Conservation (phyloP, 2,797 vertebrate genomes). For the Acestrorhynchus altus region DNA sequence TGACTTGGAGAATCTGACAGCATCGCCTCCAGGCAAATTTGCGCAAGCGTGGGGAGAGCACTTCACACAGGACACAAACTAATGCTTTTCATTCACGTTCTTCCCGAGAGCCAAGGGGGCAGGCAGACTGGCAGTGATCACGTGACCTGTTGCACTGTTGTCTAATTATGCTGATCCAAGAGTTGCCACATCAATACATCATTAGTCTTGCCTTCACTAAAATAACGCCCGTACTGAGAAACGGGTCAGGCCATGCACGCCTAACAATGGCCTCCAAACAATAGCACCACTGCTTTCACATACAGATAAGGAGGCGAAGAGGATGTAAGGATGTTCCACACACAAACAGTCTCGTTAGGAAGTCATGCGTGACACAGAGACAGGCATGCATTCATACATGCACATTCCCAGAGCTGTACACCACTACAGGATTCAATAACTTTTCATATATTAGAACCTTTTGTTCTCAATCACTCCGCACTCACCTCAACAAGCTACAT, state of each 20-base stretch:
- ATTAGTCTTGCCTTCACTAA: conserved; percentile 44
- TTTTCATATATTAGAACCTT: conserved; percentile 19
- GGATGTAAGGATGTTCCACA: conserved; percentile 40
- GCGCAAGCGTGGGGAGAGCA: background rate
- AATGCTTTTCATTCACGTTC: conserved; percentile 28
- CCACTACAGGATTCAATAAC: conserved; percentile 22
- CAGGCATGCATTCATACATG: conserved; percentile 40
- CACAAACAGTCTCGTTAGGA: conserved; percentile 43
- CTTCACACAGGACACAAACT: conserved; percentile 2
- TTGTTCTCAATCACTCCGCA: conserved; percentile 11
- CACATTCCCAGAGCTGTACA: conserved; percentile 6
- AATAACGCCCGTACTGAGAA: conserved; percentile 51
- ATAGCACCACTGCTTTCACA: conserved; percentile 3
- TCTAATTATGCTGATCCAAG: conserved; percentile 42
- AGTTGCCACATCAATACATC: conserved; percentile 41
- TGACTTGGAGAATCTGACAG: background rate
- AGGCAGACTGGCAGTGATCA: conserved; percentile 1
- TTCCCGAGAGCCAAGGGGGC: background rate
- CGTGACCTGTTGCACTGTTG: conserved; percentile 30
- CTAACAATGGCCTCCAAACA: conserved; percentile 53
- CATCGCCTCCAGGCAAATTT: background rate
- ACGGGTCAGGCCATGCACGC: conserved; percentile 51
- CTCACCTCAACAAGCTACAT: background rate
- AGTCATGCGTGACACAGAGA: conserved; percentile 20
- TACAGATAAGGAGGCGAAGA: conserved; percentile 41